These are phyloP conservation scores for Drosophila subsilvestris DNA, from an alignment of 2,888 invertebrate species.

Conservation along the genomic window DNA sequence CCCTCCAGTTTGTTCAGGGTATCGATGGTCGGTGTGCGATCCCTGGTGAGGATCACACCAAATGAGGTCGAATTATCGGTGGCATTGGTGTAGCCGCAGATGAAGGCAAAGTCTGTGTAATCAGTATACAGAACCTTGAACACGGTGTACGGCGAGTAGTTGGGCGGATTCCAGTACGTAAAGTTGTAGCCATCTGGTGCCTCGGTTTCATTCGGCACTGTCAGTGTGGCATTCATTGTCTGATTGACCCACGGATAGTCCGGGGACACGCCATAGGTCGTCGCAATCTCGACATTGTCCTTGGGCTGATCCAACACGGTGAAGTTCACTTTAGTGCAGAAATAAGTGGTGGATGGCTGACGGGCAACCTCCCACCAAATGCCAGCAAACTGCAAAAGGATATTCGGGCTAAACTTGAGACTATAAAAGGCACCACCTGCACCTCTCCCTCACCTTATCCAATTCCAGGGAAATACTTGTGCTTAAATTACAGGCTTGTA, in stretches of 20 bases:
- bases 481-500: constrained; percentile 34
- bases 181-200: constrained; percentile 58
- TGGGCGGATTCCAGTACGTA: constrained; percentile 61
- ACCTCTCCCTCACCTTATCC: constrained; percentile 30
- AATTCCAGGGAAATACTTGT: constrained; percentile 49
- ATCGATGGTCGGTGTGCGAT: constrained; percentile 40
- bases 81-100: constrained; percentile 76
- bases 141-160: constrained; percentile 45
- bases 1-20: constrained; percentile 47
- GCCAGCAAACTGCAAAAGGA: constrained; percentile 55
- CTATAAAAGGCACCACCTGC: background rate
- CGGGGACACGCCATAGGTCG: constrained; percentile 61
- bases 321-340: constrained; percentile 62
- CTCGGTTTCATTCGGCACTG: constrained; percentile 9
- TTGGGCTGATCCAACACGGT: constrained; percentile 27
- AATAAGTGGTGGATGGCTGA: constrained; percentile 52
- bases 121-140: constrained; percentile 71
- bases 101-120: constrained; percentile 62
- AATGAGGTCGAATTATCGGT: constrained; percentile 56
- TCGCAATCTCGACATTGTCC: constrained; percentile 49
- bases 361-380: constrained; percentile 74
- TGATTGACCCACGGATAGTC: constrained; percentile 66
- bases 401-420: no score
- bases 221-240: constrained; percentile 57
- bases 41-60: constrained; percentile 63